These are phyloP conservation scores for Idaea dimidiata DNA, from an alignment of 2,888 invertebrate genomes.

Conservation along the genomic window DNA sequence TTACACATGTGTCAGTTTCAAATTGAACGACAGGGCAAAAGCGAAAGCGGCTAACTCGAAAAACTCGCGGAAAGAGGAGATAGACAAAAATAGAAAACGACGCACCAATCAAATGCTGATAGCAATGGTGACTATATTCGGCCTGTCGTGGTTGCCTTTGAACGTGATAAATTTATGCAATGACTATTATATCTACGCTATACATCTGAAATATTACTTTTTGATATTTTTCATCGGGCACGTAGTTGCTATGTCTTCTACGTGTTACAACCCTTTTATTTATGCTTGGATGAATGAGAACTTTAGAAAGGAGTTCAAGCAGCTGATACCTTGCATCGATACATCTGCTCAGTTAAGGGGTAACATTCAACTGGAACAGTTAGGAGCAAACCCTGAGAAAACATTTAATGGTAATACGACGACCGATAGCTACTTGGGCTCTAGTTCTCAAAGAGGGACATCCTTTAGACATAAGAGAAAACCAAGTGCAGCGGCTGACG, in stretches of 20 bases:
- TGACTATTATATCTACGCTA: constrained; percentile 88
- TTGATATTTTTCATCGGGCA: constrained; percentile 95
- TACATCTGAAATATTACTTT: constrained; percentile 90
- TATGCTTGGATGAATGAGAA: constrained; percentile 99
- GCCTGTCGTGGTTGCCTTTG: constrained; percentile 96
- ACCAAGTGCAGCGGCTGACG: constrained; percentile 82
- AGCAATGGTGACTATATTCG: constrained; percentile 98
- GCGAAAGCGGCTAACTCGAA: constrained; percentile 90
- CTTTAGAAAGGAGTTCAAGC: constrained; percentile 95
- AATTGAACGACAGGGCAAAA: constrained; percentile 90
- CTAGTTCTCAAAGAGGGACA: constrained; percentile 75
- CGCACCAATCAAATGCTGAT: constrained; percentile 98
- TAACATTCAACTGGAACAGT: constrained; percentile 74
- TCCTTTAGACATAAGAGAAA: constrained; percentile 79
- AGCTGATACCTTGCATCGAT: constrained; percentile 85
- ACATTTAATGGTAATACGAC: constrained; percentile 89
- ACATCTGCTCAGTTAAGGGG: constrained; percentile 64
- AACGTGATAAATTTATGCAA: constrained; percentile 94
- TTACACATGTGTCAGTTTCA: constrained; percentile 95
- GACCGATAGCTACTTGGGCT: constrained; percentile 83
- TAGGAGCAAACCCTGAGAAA: constrained; percentile 83
- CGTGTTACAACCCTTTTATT: constrained; percentile 97
- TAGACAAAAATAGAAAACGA: constrained; percentile 93
- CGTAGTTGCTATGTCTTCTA: constrained; percentile 96
- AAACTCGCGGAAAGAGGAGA: constrained; percentile 92